Evolutionary conservation across 2,888 invertebrate species (phyloP).

Genomic region (Eilema sororculum): DNA sequence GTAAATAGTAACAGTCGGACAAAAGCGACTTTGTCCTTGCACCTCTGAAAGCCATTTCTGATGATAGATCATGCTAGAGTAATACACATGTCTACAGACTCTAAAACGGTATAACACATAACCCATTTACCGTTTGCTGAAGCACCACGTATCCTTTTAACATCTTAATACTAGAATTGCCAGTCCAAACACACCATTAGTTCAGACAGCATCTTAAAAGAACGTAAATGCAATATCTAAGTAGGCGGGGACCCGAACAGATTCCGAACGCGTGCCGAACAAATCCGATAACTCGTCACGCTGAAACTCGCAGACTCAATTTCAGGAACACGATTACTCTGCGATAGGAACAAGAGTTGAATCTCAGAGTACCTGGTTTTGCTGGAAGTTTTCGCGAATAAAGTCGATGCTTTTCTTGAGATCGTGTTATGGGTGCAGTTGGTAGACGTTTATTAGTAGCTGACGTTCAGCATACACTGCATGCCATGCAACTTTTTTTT

Average conservation of each 20-base stretch:
- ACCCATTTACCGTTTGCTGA: not conserved
- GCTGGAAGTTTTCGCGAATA: conserved; percentile 20
- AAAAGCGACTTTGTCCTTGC: too few relatives aligned
- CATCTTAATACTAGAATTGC: conserved; percentile 21
- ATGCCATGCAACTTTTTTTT: too few relatives aligned
- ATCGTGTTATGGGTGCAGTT: not conserved
- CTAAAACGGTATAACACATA: not conserved
- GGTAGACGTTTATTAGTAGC: not conserved
- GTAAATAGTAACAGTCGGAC: too few relatives aligned
- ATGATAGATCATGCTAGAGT: not conserved
- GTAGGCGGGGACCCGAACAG: conserved; percentile 54
- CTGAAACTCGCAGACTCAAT: conserved; percentile 79
- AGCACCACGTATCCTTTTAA: conserved; percentile 5
- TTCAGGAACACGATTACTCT: conserved; percentile 80
- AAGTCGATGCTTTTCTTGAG: conserved; percentile 13
- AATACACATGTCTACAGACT: not conserved
- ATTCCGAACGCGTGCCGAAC: conserved; percentile 78
- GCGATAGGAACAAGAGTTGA: conserved; percentile 62
- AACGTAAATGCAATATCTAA: conserved; percentile 52
- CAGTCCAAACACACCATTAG: conserved; percentile 19
- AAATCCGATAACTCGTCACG: conserved; percentile 84
- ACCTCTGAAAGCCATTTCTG: too few relatives aligned
- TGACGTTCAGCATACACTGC: not conserved
- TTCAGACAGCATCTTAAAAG: conserved; percentile 23
- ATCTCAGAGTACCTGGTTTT: conserved; percentile 57